These are phyloP conservation scores for Neria commutata DNA, from an alignment of 2,888 invertebrate genomes.

Conservation along the genomic window DNA sequence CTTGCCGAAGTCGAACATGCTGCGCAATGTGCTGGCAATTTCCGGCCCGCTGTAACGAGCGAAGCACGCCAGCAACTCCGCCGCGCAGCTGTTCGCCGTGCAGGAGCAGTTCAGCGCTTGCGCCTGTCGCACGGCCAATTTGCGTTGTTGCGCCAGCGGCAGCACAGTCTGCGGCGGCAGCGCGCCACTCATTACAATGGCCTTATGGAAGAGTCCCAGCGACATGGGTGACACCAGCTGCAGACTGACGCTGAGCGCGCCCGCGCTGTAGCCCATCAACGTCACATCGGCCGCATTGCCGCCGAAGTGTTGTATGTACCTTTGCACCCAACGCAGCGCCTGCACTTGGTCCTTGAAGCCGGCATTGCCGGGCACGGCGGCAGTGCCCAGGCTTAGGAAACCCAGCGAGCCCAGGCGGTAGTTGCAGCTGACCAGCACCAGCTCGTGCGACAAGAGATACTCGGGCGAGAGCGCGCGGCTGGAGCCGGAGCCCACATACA, in stretches of 20 bases:
- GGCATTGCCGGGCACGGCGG: constrained; percentile 65
- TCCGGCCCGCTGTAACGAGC: constrained; percentile 43
- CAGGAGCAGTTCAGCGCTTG: constrained; percentile 59
- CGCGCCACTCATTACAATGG: constrained; percentile 64
- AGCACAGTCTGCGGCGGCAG: constrained; percentile 47
- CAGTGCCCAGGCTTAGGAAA: constrained; percentile 63
- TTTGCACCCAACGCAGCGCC: constrained; percentile 64
- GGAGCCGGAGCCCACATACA: constrained; percentile 63
- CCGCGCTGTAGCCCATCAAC: constrained; percentile 62
- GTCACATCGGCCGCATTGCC: constrained; percentile 65
- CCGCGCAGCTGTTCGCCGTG: constrained; percentile 45
- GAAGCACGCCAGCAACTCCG: constrained; percentile 63
- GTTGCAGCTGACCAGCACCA: constrained; percentile 69
- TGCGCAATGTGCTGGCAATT: constrained; percentile 36
- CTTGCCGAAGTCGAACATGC: constrained; percentile 43
- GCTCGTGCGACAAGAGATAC: constrained; percentile 66
- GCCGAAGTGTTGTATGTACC: constrained; percentile 65
- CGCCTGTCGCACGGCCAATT: constrained; percentile 63
- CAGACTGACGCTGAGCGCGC: constrained; percentile 42
- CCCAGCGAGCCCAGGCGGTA: constrained; percentile 67
- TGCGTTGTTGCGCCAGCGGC: constrained; percentile 58
- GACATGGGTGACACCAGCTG: constrained; percentile 57
- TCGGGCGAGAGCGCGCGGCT: constrained; percentile 63
- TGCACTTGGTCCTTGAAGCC: constrained; percentile 67
- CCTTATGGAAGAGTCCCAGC: constrained; percentile 64